Evolutionary conservation across 1,140 invertebrate species (phyloP), one percentile per base, ranked within the genome.

Genomic region (Zaprionus capensis): DNA sequence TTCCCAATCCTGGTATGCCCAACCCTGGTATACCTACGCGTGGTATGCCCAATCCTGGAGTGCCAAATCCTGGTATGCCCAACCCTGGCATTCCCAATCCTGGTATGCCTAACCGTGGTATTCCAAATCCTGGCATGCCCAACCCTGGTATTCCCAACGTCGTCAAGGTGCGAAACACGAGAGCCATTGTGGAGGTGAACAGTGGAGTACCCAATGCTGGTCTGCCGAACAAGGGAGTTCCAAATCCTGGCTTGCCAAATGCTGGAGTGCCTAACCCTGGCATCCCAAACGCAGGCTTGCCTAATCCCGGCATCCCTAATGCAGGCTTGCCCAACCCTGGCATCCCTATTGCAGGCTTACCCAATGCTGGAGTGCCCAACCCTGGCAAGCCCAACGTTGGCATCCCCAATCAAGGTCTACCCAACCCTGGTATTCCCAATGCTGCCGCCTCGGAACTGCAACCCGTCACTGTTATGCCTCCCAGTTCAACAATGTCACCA

Each of bases 21-120:
- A 83, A 83, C 24, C 56, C 11, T 9, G 81, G 80, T 0, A 67
- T 83, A 0, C 80, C 68, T 0, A 80, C 71, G n/a, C 22, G 67
- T n/a, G 38, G 38, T 0, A n/a, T 78, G 0, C 20, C 20, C 20
- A 20, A 20, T 20, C 20, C 20, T 2, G 36, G 36, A 14, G 2
- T 38, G 0, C 38, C 38, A 0, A 41, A 41, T n/a, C 14, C 38
- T n/a, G 38, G 38, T 0, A n/a, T 78, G 0, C 68, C 61, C 0
- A 67, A 73, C 24, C 57, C 26, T n/a, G 63, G 64, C 0, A 67
- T 67, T 22, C 64, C 36, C 4, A 66, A 55, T 4, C n/a, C 55
- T n/a, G 81, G 55, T 12, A 20, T 73, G 0, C 77, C 72, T 0
- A 81, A 80, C 24, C 65, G 58, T 7, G 82, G 82, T n/a, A 49